These are phyloP conservation scores for Apolygus lucorum DNA, from an alignment of 1,140 invertebrate species.

Conservation along the genomic window DNA sequence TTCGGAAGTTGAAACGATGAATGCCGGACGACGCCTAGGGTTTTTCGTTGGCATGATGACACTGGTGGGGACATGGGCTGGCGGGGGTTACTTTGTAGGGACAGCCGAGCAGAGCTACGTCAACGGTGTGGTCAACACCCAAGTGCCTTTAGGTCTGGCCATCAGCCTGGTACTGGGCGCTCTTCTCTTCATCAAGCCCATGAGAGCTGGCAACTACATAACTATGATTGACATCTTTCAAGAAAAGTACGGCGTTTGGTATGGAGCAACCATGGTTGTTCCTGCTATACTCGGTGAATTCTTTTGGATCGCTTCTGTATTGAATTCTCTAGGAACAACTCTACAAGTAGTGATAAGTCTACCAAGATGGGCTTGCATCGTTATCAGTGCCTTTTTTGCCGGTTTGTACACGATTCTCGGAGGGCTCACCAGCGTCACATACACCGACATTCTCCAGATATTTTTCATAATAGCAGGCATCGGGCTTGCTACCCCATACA, in stretches of 20 bases:
- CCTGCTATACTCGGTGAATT: constrained; percentile 71
- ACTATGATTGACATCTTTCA: constrained; percentile 81
- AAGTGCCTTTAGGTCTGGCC: constrained; percentile 73
- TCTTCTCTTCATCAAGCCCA: constrained; percentile 67
- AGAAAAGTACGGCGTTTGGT: constrained; percentile 61
- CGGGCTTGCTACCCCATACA: constrained; percentile 34
- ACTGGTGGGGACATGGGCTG: constrained; percentile 75
- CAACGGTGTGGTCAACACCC: constrained; percentile 62
- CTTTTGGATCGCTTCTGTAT: constrained; percentile 67
- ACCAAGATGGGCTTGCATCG: constrained; percentile 50
- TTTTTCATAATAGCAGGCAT: constrained; percentile 67
- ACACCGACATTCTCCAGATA: constrained; percentile 73
- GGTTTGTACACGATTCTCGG: constrained; percentile 68
- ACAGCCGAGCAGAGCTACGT: constrained; percentile 67
- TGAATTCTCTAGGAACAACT: constrained; percentile 64
- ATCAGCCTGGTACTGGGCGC: constrained; percentile 66
- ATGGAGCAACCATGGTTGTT: constrained; percentile 69
- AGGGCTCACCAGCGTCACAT: constrained; percentile 69
- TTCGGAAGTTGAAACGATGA: constrained; percentile 59
- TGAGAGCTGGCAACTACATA: constrained; percentile 71
- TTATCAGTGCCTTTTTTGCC: constrained; percentile 58
- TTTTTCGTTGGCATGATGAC: constrained; percentile 69
- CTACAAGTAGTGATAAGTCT: constrained; percentile 58
- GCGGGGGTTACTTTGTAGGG: constrained; percentile 74
- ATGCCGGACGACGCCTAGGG: constrained; percentile 68